Percentiles rank a stretch among this genome's conserved stretches.
phyloP scores from a whole-genome alignment of 2,113 vertebrate species.

The Nyctereutes procyonoides region DNA sequence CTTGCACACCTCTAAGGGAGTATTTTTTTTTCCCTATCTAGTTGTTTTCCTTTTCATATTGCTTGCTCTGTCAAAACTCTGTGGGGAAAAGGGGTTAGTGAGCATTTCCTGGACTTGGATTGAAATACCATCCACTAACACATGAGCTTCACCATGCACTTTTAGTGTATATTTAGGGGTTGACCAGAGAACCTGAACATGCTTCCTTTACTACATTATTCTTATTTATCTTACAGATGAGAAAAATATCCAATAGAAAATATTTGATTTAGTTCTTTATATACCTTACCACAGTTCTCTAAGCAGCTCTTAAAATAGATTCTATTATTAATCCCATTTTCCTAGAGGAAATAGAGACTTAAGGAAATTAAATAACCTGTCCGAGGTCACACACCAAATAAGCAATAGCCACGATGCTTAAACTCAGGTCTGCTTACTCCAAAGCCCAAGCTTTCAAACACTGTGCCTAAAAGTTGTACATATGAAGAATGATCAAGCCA shows the following conservation, averaged over 20 bases:
- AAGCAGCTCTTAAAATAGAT: not conserved
- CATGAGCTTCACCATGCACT: not conserved
- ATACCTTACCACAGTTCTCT: not conserved
- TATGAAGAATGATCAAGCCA: not conserved
- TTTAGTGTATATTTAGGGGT: not conserved
- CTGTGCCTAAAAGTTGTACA: not conserved
- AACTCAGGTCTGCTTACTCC: not conserved
- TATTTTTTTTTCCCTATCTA: not conserved
- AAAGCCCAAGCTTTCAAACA: conserved; percentile 35
- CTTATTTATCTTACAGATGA: not conserved
- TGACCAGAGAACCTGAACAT: not conserved
- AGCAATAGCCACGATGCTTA: not conserved
- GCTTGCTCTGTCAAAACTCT: not conserved
- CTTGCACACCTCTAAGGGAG: not conserved
- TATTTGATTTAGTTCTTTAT: not conserved
- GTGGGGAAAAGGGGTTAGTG: not conserved
- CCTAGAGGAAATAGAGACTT: not conserved
- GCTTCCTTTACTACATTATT: not conserved
- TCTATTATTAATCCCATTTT: not conserved
- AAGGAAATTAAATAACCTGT: not conserved
- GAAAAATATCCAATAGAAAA: not conserved
- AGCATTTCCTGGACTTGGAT: not conserved
- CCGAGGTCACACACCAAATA: not conserved
- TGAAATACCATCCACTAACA: not conserved
- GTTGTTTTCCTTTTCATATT: not conserved